phyloP scores from a whole-genome alignment of 1,140 invertebrate genomes.

The Leptopilina boulardi region DNA sequence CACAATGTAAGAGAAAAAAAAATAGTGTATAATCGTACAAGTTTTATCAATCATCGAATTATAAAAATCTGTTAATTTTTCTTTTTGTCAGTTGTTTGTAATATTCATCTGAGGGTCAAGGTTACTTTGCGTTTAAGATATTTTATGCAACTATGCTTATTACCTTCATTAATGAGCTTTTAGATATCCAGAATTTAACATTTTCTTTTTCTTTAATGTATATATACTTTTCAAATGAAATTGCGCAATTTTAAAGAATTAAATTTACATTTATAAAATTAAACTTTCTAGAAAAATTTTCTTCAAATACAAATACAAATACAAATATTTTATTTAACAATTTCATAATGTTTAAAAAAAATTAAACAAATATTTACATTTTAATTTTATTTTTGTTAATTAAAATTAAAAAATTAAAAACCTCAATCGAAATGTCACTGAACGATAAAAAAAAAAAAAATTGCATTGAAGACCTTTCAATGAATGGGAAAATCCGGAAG shows the following conservation, averaged over 20 bases:
- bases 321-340: background rate
- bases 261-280: background rate
- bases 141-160: conserved; percentile 16
- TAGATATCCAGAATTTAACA: background rate
- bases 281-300: background rate
- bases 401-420: background rate
- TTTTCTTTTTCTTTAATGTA: background rate
- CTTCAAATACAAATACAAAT: background rate
- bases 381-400: too few relatives aligned
- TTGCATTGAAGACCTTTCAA: background rate
- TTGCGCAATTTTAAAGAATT: background rate
- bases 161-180: conserved; percentile 3
- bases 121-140: background rate
- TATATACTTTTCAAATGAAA: background rate
- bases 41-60: background rate
- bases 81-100: background rate
- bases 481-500: conserved; percentile 18
- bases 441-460: background rate
- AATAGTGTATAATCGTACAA: background rate
- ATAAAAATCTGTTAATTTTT: background rate
- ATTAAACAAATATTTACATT: background rate
- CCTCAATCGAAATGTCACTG: background rate
- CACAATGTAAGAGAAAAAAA: too few relatives aligned
- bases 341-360: background rate
- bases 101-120: background rate